Conservation (phyloP, 2,113 vertebrate genomes). For the Bufo gargarizans region DNA sequence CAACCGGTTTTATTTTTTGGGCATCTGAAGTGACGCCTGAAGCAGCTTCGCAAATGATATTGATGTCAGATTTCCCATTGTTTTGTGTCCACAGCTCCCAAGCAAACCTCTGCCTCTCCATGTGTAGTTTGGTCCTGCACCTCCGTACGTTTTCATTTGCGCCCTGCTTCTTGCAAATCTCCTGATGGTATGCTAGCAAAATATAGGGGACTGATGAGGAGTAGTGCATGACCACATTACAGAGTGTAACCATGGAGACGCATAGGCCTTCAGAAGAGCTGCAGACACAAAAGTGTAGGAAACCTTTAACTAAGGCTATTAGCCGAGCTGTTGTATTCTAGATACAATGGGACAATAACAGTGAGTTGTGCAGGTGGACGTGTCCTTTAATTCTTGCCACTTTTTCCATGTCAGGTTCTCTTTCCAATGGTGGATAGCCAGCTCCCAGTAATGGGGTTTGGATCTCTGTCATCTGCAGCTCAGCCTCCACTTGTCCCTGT, state of each 20-base stretch:
- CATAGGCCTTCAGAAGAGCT: not conserved
- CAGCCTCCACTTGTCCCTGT: constrained; percentile 67
- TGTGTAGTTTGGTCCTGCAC: not conserved
- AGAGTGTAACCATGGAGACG: not conserved
- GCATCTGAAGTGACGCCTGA: too few species aligned
- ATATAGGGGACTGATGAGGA: not conserved
- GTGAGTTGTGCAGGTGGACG: not conserved
- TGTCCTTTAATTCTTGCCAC: not conserved
- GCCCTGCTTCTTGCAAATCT: too few species aligned
- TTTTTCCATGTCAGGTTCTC: constrained; percentile 65
- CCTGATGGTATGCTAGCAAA: too few species aligned
- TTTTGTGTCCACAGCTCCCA: not conserved
- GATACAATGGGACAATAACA: not conserved
- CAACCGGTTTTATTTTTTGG: too few species aligned
- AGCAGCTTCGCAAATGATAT: not conserved
- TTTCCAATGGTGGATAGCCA: constrained; percentile 69
- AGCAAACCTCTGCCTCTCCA: not conserved
- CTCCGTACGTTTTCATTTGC: too few species aligned
- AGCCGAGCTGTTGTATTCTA: not conserved
- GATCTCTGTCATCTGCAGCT: constrained; percentile 62
- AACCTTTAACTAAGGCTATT: too few species aligned
- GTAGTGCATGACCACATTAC: not conserved
- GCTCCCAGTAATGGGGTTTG: constrained; percentile 68
- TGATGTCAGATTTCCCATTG: not conserved
- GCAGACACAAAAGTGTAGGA: not conserved